These are phyloP conservation scores for Phylloscopus trochilus DNA, from an alignment of 2,113 vertebrate species.

Conservation along the genomic window DNA sequence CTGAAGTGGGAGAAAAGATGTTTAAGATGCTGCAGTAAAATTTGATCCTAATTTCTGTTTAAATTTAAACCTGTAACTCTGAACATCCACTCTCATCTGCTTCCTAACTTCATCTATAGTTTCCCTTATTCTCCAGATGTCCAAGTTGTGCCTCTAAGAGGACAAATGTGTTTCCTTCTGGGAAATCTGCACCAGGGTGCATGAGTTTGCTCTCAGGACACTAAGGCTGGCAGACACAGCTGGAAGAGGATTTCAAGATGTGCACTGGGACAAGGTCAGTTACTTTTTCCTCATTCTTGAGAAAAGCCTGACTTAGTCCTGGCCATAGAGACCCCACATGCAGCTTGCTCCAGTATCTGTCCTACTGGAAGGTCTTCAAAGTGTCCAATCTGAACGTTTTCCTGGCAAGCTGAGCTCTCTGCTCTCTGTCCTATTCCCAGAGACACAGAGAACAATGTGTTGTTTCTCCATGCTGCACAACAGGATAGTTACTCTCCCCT, in stretches of 20 bases:
- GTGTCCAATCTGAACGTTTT: not conserved
- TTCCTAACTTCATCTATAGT: not conserved
- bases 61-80: not conserved
- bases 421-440: not conserved
- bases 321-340: not conserved
- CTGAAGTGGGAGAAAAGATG: not conserved
- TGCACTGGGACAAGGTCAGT: not conserved
- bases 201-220: not conserved
- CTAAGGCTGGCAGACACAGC: not conserved
- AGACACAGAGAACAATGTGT: not conserved
- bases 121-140: not conserved
- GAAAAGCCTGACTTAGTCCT: not conserved
- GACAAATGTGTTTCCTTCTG: not conserved
- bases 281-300: not conserved
- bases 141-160: not conserved
- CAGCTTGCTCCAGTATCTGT: not conserved
- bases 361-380: too few relatives aligned
- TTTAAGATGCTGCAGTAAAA: not conserved
- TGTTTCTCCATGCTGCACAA: not conserved
- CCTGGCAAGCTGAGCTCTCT: not conserved
- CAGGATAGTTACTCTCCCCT: not conserved
- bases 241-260: not conserved
- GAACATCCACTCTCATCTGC: not conserved
- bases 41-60: not conserved
- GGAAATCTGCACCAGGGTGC: not conserved